Base-by-base conservation (phyloP, 2,113 vertebrate genomes). In the Irena cyanogastra region DNA sequence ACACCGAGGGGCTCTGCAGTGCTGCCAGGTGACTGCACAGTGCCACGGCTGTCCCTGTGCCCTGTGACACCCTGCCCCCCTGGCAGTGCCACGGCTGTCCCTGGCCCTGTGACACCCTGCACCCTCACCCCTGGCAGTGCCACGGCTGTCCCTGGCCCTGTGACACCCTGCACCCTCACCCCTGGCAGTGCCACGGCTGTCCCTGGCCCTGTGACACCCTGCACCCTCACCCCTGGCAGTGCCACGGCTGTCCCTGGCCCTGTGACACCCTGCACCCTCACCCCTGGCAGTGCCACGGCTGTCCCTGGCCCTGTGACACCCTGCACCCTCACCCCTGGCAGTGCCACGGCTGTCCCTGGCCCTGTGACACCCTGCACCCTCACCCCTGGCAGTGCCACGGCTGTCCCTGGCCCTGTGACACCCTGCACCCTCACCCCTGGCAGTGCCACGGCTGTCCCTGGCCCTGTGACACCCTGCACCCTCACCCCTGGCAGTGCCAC, bases 301-400 rank as follows among this genome's bases (percentile, higher is more conserved):
- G n/a, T n/a, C n/a, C n/a, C 41, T 3, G 31, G 49, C n/a, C 31
- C 27, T 0, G 0, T 4, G 24, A 1, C 23, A 19, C 13, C 8
- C 37, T 9, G 31, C 1, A 3, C 8, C 11, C 37, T 3, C 0
- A 6, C 16, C 3, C 0, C 44, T 35, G 1, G 45, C 31, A 2
- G 5, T 0, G 1, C 66, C n/a, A 8, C 7, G 1, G n/a, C n/a
- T n/a, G n/a, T n/a, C n/a, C n/a, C 41, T 3, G 31, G 49, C n/a
- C 31, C 27, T 0, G 0, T 4, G 24, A 1, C 23, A 19, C 13
- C 8, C 37, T 9, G 31, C 1, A 3, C 8, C 11, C 37, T 3
- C 0, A 6, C 16, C 3, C 0, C 44, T 35, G 1, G 45, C 31
- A 2, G 5, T 0, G 1, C 66, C n/a, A 8, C 7, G 1, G n/a